These are phyloP conservation scores for Muscicapa adusta DNA, from an alignment of 2,113 vertebrate species.

Conservation along the genomic window DNA sequence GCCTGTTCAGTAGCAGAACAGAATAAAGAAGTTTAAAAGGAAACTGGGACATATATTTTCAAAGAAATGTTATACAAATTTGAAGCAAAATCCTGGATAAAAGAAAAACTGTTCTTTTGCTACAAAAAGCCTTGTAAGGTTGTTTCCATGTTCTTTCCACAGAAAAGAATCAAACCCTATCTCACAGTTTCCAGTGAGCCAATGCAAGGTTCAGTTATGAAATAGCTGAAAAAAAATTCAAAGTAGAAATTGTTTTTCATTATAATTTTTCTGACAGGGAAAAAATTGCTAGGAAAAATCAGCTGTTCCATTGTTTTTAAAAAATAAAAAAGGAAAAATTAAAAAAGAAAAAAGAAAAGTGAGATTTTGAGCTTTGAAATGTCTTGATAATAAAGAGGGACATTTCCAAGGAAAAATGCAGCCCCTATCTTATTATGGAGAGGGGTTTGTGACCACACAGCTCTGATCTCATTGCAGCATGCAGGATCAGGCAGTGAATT, in stretches of 20 bases:
- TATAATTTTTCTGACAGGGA: not conserved
- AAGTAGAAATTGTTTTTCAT: conserved; percentile 11
- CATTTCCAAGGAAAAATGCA: conserved; percentile 22
- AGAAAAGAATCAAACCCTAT: conserved; percentile 19
- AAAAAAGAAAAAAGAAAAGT: not conserved
- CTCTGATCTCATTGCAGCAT: not conserved
- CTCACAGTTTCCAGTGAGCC: conserved; percentile 16
- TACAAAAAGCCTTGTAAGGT: not conserved
- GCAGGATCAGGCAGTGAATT: not conserved
- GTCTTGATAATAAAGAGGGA: not conserved
- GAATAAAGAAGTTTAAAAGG: conserved; percentile 13
- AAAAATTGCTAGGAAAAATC: conserved; percentile 1
- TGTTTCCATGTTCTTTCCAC: conserved; percentile 7
- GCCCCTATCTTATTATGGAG: conserved; percentile 5
- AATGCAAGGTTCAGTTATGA: conserved; percentile 4
- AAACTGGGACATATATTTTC: conserved; percentile 12
- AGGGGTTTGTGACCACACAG: not conserved
- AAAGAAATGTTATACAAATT: conserved; percentile 7
- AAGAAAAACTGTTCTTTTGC: conserved; percentile 22
- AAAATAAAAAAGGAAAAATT: not conserved
- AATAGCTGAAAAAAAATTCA: not conserved
- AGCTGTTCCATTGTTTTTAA: not conserved
- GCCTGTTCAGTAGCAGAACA: conserved; percentile 24
- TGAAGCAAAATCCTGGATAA: conserved; percentile 1
- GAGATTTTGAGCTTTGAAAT: not conserved